These are phyloP conservation scores for Carcharodon carcharias DNA, from an alignment of 2,797 vertebrate species.

Conservation along the genomic window DNA sequence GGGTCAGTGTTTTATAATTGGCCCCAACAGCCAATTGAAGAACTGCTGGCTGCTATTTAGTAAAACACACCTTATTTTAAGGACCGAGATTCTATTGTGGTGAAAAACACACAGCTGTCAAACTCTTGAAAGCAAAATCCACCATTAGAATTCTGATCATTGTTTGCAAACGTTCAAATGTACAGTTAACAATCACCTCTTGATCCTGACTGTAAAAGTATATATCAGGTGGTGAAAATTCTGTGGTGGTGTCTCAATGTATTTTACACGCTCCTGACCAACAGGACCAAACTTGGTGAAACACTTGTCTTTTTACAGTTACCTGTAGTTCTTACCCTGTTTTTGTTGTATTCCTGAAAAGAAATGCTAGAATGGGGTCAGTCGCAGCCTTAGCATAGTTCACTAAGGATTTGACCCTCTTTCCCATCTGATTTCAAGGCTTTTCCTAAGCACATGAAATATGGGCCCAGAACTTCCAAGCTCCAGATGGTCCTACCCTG, in stretches of 20 bases:
- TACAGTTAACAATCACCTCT: neutral
- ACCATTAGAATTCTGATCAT: neutral
- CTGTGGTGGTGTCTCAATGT: neutral
- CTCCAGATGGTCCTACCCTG: no score
- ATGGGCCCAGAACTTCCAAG: neutral
- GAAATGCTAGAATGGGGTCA: neutral
- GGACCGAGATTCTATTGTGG: neutral
- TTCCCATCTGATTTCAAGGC: neutral
- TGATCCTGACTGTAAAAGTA: neutral
- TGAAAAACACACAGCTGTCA: neutral
- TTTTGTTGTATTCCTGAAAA: neutral
- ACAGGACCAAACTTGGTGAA: neutral
- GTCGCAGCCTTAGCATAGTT: neutral
- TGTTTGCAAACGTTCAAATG: neutral
- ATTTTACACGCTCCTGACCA: neutral
- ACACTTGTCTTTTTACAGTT: neutral
- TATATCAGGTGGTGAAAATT: neutral
- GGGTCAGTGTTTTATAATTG: neutral
- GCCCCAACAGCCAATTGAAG: neutral
- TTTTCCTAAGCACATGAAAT: neutral
- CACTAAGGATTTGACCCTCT: neutral
- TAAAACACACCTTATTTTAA: neutral
- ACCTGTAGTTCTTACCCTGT: neutral
- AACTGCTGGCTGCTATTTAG: neutral
- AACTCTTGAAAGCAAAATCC: neutral